Evolutionary conservation across 2,113 vertebrate species (phyloP), one percentile per base, ranked within the genome.

Genomic region (Eubucco bourcierii): DNA sequence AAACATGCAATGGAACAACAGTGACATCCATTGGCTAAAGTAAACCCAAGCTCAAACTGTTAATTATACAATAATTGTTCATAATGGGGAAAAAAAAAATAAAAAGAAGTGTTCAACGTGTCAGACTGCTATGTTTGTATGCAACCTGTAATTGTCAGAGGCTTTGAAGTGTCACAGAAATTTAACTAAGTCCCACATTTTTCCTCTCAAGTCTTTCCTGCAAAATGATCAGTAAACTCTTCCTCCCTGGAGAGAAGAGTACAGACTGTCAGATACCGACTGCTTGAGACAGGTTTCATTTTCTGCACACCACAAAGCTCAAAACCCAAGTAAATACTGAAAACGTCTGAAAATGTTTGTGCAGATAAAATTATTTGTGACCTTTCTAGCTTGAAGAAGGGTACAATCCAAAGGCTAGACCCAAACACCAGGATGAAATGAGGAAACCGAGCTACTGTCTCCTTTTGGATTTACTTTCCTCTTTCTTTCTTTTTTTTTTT

Each of bases 11-110:
- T 94, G 90, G 95, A 96, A 85, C 96, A 96, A 97, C 92, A 97
- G 93, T 96, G 95, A 97, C 96, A 96, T 94, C 96, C 95, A 82
- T 90, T 94, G 96, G 95, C 56, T 94, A 72, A 81, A 95, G 18
- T 64, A 68, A 86, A 81, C 39, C 21, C 24, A 27, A 37, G 15
- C 37, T 50, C 44, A 16, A 84, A 67, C 5, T 68, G 15, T n/a
- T 87, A 12, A 18, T 68, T 75, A 41, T 3, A 29, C 9, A 33
- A 20, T 28, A 59, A 28, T 37, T 59, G 8, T 50, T 84, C 77
- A 59, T 33, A 52, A 53, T 29, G 8, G 10, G 18, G 7, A 44
- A 41, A 77, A 78, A 66, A 15, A 15, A 41, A 41, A 41, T 5
- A 15, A 41, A 63, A 46, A 70, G 41, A 3, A 15, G 7, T 20